Evolutionary conservation across 2,797 vertebrate species (phyloP).

Genomic region (Rousettus madagascariensis): DNA sequence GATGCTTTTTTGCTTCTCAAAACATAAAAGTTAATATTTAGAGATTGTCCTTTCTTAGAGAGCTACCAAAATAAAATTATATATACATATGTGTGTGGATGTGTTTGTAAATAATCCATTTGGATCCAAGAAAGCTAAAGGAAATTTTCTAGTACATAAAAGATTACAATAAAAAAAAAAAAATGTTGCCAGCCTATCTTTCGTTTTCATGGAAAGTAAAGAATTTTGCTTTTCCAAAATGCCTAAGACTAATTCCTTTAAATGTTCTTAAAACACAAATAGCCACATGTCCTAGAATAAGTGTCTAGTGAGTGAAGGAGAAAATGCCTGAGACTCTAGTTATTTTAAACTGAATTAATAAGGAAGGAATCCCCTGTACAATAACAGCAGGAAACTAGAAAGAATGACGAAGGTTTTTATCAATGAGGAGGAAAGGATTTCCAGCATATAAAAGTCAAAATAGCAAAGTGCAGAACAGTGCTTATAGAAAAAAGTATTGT

Average conservation of each 20-base stretch:
- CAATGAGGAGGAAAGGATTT: background rate
- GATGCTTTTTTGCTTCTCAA: background rate
- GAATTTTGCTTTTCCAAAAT: background rate
- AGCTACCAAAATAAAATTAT: background rate
- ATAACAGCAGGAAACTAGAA: background rate
- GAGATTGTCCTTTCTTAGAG: background rate
- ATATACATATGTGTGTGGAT: background rate
- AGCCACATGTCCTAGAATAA: background rate
- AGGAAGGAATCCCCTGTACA: background rate
- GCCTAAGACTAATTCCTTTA: background rate
- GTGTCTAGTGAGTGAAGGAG: background rate
- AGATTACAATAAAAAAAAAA: background rate
- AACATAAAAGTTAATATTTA: background rate
- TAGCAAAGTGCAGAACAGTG: background rate
- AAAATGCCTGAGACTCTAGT: background rate
- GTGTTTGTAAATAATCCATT: background rate
- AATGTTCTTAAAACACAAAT: slow-evolving; percentile 20
- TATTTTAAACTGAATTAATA: slow-evolving; percentile 15
- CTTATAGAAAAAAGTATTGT: background rate
- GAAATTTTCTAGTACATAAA: background rate
- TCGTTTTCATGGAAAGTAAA: background rate
- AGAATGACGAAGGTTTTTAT: background rate
- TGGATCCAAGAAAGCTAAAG: background rate
- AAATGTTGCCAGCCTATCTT: background rate
- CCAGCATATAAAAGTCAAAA: background rate